Percentiles rank a stretch among this genome's conserved stretches.
Conservation (phyloP, 1,140 invertebrate genomes). For the Palaemon carinicauda region DNA sequence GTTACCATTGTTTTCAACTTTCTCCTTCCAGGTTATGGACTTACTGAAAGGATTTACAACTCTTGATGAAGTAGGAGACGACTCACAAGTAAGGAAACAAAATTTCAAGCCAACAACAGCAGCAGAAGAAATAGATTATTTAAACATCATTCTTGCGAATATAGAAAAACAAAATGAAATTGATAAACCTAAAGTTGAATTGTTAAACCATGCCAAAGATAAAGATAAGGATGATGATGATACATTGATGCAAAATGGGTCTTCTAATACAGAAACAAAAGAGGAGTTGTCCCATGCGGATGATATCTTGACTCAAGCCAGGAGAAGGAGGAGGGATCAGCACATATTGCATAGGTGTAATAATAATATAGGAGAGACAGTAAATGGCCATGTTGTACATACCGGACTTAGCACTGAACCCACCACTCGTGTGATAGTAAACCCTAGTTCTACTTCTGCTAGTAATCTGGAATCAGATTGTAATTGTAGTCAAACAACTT, state of each 20-base stretch:
- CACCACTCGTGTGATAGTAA: slow-evolving; percentile 4
- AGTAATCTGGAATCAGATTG: not conserved
- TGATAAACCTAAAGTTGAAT: not conserved
- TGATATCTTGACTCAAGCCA: slow-evolving; percentile 48
- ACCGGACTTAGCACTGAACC: slow-evolving; percentile 43
- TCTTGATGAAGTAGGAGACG: slow-evolving; percentile 34
- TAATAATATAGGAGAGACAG: not conserved
- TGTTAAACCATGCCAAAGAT: not conserved
- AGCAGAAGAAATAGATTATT: slow-evolving; percentile 49
- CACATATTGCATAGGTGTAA: not conserved
- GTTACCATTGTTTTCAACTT: not conserved
- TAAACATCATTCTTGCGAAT: slow-evolving; percentile 45
- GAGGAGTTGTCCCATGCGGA: slow-evolving; percentile 14
- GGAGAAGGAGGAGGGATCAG: not conserved
- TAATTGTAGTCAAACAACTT: not conserved
- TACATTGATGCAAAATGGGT: not conserved
- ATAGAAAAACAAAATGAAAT: slow-evolving; percentile 28
- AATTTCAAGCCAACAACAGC: slow-evolving; percentile 46
- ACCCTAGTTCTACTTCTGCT: not conserved
- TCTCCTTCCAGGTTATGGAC: not conserved
- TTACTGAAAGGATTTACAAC: slow-evolving; percentile 1
- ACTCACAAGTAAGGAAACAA: slow-evolving; percentile 40
- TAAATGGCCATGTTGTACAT: slow-evolving; percentile 24
- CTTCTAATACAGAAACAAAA: not conserved
- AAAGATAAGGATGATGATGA: not conserved